Conservation (phyloP, 2,113 vertebrate species). For the Anguilla japonica region DNA sequence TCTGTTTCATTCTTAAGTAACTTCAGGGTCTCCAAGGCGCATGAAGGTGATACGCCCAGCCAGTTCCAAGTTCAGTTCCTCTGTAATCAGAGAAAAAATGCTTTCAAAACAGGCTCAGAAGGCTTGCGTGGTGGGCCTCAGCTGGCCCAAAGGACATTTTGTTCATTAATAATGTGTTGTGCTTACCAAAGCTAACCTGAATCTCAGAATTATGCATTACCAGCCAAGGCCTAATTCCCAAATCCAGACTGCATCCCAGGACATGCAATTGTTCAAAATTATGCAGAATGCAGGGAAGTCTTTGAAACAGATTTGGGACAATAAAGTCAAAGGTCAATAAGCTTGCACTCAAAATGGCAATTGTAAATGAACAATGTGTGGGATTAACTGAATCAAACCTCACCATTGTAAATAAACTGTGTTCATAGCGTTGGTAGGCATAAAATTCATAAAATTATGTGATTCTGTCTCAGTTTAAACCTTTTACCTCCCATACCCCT, state of each 20-base stretch:
- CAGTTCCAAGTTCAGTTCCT: neutral
- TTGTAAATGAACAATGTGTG: neutral
- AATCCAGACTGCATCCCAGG: constrained; percentile 1
- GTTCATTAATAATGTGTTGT: neutral
- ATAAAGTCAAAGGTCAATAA: no score
- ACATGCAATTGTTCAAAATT: neutral
- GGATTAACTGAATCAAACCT: neutral
- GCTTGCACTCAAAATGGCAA: neutral
- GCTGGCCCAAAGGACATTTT: neutral
- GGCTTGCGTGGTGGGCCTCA: neutral
- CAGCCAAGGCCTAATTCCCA: neutral
- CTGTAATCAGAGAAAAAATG: no score
- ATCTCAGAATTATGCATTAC: neutral
- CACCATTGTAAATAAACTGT: neutral
- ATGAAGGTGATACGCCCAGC: neutral
- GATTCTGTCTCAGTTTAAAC: no score
- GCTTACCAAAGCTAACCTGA: neutral
- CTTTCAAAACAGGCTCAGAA: neutral
- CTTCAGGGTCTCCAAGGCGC: neutral
- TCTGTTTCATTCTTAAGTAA: neutral
- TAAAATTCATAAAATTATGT: no score
- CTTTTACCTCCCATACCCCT: neutral
- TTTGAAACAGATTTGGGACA: neutral
- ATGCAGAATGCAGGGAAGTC: neutral
- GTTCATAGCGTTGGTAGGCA: neutral